Conservation (phyloP, 1,140 invertebrate species). For the Lepidotrigona ventralis region DNA sequence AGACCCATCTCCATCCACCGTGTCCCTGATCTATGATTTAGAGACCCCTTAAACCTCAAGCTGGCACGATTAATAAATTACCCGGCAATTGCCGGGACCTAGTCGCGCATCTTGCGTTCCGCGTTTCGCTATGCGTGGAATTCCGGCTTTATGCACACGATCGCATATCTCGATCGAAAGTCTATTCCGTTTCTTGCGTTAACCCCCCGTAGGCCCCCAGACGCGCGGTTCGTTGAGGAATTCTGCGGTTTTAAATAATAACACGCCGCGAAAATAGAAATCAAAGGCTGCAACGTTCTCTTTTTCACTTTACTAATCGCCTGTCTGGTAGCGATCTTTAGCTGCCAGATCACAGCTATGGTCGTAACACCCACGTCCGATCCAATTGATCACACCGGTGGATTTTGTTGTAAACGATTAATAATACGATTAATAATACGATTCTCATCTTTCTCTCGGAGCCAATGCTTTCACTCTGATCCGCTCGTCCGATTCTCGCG, state of each 20-base stretch:
- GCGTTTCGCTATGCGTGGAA: background rate
- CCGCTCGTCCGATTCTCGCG: too few relatives aligned
- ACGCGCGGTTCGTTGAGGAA: too few relatives aligned
- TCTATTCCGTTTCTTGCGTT: background rate
- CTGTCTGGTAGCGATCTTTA: background rate
- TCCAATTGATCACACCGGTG: slow-evolving; percentile 12
- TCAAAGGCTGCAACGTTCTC: background rate
- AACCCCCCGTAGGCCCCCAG: background rate
- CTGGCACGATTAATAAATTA: slow-evolving; percentile 41
- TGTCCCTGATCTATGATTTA: slow-evolving; percentile 44
- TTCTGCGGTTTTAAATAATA: slow-evolving; percentile 1
- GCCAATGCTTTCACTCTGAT: background rate
- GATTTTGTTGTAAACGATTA: background rate
- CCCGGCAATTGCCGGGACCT: background rate
- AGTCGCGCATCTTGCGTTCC: background rate
- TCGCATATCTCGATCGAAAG: background rate
- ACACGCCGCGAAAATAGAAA: background rate
- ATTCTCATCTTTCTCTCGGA: background rate
- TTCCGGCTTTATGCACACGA: background rate
- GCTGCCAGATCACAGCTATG: background rate
- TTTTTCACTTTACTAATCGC: slow-evolving; percentile 12
- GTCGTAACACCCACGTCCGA: background rate
- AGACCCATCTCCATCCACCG: slow-evolving; percentile 52
- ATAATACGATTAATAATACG: too few relatives aligned
- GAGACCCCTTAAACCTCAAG: background rate